Percentiles rank a stretch among this genome's conserved stretches.
Conservation (phyloP, 2,888 invertebrate genomes). For the Ochropacha duplaris region DNA sequence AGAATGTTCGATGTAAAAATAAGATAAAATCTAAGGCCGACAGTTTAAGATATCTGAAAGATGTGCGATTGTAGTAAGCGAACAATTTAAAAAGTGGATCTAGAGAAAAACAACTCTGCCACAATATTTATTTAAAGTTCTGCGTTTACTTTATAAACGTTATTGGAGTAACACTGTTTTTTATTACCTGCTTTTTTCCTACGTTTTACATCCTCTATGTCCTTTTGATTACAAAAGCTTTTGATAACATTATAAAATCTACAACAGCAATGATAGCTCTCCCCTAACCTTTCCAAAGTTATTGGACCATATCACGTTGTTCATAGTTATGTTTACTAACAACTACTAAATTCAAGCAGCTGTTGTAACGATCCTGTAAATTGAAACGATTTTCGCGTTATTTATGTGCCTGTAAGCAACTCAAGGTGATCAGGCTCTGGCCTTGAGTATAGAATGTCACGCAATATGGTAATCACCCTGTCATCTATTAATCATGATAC, state of each 20-base stretch:
- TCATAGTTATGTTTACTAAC: slow-evolving; percentile 13
- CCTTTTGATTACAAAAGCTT: too few relatives aligned
- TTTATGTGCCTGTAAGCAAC: slow-evolving; percentile 31
- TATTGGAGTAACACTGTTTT: slow-evolving; percentile 20
- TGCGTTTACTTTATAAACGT: slow-evolving; percentile 18
- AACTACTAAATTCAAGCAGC: slow-evolving; percentile 16
- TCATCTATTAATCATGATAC: neutral
- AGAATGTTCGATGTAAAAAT: neutral
- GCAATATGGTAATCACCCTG: slow-evolving; percentile 27
- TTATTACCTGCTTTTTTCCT: too few relatives aligned
- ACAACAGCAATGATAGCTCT: neutral
- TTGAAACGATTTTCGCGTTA: slow-evolving; percentile 17
- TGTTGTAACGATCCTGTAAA: slow-evolving; percentile 11
- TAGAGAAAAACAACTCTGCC: neutral
- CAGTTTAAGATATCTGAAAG: too few relatives aligned
- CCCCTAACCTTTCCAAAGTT: slow-evolving; percentile 2
- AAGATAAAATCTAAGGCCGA: too few relatives aligned
- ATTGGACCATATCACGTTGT: slow-evolving; percentile 4
- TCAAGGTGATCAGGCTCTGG: slow-evolving; percentile 33
- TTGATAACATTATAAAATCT: slow-evolving; percentile 9
- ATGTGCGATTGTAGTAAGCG: too few relatives aligned
- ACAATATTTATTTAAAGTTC: slow-evolving; percentile 28
- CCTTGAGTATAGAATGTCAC: slow-evolving; percentile 31
- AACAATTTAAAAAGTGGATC: neutral
- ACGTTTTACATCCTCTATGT: too few relatives aligned